phyloP scores from a whole-genome alignment of 1,140 invertebrate species.

The Microplitis mediator region DNA sequence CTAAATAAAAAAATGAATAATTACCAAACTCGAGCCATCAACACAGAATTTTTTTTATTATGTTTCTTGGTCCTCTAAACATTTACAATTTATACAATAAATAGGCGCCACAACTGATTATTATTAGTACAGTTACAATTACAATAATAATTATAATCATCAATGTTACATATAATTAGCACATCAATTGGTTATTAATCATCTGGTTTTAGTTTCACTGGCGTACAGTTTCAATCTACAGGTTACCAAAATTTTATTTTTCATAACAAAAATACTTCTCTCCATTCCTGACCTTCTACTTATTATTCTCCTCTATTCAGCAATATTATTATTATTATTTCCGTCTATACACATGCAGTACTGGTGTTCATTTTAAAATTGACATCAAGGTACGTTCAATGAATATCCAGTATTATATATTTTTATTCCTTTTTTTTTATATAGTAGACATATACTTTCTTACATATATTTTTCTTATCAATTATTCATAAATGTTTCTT shows the following conservation, averaged over 20 bases:
- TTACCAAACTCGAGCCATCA: no score
- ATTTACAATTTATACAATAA: constrained; percentile 53
- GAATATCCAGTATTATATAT: background rate
- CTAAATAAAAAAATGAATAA: no score
- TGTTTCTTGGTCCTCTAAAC: constrained; percentile 57
- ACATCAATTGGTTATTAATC: no score
- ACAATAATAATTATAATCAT: background rate
- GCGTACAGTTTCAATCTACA: background rate
- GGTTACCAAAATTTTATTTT: background rate
- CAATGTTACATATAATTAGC: background rate
- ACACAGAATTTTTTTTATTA: constrained; percentile 27
- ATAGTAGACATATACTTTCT: no score
- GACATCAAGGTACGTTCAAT: background rate
- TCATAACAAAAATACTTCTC: background rate
- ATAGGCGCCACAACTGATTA: constrained; percentile 30
- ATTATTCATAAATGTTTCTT: no score
- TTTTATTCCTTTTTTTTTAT: background rate
- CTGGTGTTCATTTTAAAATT: background rate
- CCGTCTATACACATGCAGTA: background rate
- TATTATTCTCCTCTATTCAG: background rate
- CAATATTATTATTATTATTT: background rate
- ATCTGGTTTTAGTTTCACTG: no score
- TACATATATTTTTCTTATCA: no score
- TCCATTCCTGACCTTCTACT: background rate
- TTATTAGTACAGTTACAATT: constrained; percentile 16